phyloP scores from a whole-genome alignment of 2,113 vertebrate genomes.

The Noctilio leporinus region DNA sequence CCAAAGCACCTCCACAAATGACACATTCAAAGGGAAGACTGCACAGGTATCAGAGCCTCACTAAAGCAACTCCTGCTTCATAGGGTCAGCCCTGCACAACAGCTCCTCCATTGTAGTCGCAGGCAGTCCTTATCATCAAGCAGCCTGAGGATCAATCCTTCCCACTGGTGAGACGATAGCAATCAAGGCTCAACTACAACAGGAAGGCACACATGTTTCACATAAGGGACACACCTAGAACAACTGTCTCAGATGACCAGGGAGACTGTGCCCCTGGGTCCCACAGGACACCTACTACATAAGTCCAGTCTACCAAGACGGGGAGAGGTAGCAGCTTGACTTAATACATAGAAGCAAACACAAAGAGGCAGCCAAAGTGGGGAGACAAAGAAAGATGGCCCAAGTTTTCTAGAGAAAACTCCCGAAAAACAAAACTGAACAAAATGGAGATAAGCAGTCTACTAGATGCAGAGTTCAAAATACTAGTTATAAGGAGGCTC shows the following conservation, averaged over 20 bases:
- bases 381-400: background rate
- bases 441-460: background rate
- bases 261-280: background rate
- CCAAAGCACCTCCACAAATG: background rate
- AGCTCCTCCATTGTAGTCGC: background rate
- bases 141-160: background rate
- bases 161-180: background rate
- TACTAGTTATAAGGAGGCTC: background rate
- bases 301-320: background rate
- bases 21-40: background rate
- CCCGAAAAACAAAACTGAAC: background rate
- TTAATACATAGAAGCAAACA: background rate
- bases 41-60: background rate
- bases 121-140: background rate
- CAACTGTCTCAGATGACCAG: background rate
- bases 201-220: background rate
- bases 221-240: background rate
- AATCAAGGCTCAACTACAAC: background rate
- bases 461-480: background rate
- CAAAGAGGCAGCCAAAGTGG: background rate
- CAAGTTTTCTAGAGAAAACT: background rate
- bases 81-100: background rate
- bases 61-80: background rate
- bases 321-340: background rate
- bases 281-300: background rate